Conservation (phyloP, 2,113 vertebrate species). For the Antigone vipio region DNA sequence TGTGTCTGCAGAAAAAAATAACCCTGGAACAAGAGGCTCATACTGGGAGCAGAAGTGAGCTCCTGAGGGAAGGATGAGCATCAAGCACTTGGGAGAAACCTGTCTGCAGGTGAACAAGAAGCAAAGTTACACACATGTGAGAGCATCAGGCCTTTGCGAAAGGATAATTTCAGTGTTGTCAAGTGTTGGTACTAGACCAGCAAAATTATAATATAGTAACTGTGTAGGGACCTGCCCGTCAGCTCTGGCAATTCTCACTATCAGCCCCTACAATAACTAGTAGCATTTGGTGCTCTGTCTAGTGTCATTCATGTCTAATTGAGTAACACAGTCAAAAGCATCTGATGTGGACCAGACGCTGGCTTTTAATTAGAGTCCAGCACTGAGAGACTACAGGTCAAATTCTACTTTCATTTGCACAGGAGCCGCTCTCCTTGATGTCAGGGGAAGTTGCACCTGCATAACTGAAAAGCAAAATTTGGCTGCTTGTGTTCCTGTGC, state of each 20-base stretch:
- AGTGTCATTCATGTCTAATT: conserved; percentile 79
- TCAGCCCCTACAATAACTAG: conserved; percentile 81
- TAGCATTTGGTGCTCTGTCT: conserved; percentile 75
- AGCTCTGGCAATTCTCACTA: conserved; percentile 80
- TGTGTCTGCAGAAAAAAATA: background rate
- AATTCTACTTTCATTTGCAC: conserved; percentile 52
- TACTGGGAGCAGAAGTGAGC: background rate
- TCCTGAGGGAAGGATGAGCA: background rate
- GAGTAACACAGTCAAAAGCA: conserved; percentile 81
- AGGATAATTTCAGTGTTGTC: conserved; percentile 42
- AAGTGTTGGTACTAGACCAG: conserved; percentile 61
- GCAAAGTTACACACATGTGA: background rate
- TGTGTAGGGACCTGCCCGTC: conserved; percentile 39
- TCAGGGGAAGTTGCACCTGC: conserved; percentile 50
- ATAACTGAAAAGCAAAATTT: conserved; percentile 44
- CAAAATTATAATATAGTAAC: conserved; percentile 62
- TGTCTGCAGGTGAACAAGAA: background rate
- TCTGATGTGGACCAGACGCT: conserved; percentile 82
- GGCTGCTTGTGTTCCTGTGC: conserved; percentile 17
- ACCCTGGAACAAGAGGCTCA: background rate
- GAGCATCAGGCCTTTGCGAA: conserved; percentile 23
- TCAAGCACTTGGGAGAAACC: background rate
- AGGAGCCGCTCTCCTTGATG: conserved; percentile 28
- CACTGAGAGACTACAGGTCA: conserved; percentile 75
- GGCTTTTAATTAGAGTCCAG: conserved; percentile 74